phyloP scores from a whole-genome alignment of 1,140 invertebrate species.

The Harlomillsia oculata region DNA sequence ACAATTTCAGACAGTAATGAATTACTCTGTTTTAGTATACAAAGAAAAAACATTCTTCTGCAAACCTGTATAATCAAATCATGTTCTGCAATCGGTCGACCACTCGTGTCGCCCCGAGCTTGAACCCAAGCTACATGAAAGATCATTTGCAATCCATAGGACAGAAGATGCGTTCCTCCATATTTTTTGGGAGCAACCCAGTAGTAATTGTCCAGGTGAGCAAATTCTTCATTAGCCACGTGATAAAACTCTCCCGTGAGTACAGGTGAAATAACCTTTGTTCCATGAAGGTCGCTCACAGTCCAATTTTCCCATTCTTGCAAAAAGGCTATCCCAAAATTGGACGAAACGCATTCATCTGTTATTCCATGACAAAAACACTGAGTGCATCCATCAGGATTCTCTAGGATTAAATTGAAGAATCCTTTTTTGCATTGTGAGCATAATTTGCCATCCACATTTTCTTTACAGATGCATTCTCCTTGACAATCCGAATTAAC shows the following conservation, averaged over 20 bases:
- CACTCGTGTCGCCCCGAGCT: conserved; percentile 77
- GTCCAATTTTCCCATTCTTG: conserved; percentile 33
- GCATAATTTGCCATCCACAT: conserved; percentile 70
- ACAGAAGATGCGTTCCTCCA: conserved; percentile 60
- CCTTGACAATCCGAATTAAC: conserved; percentile 63
- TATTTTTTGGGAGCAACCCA: conserved; percentile 44
- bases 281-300: conserved; percentile 36
- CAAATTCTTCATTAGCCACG: conserved; percentile 35
- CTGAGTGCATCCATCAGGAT: conserved; percentile 69
- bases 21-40: conserved; percentile 36
- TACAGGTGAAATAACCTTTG: conserved; percentile 34
- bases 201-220: conserved; percentile 54
- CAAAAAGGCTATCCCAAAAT: too few relatives aligned
- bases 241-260: conserved; percentile 34
- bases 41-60: not conserved
- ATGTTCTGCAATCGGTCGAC: conserved; percentile 67
- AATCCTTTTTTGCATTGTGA: conserved; percentile 71
- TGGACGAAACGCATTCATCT: conserved; percentile 50
- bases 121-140: conserved; percentile 74
- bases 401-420: conserved; percentile 64
- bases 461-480: conserved; percentile 69
- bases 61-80: conserved; percentile 73
- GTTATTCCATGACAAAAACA: conserved; percentile 90
- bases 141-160: conserved; percentile 72
- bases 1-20: conserved; percentile 31